phyloP scores from a whole-genome alignment of 2,888 invertebrate genomes.

The Nemapogon koenigi region DNA sequence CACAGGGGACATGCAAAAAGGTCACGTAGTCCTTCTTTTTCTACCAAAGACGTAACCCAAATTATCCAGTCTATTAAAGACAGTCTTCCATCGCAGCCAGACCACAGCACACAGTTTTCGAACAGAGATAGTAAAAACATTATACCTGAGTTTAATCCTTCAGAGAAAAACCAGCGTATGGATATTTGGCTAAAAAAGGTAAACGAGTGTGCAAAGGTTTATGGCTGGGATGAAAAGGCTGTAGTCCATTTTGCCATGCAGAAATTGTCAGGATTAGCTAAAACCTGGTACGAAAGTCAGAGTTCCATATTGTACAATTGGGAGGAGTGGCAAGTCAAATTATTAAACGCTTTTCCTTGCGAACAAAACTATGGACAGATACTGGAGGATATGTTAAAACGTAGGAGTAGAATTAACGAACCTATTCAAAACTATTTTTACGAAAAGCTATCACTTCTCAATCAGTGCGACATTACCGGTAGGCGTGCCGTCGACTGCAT shows the following conservation, averaged over 20 bases:
- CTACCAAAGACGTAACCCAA: constrained; percentile 11
- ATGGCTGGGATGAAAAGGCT: constrained; percentile 17
- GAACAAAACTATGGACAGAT: constrained; percentile 16
- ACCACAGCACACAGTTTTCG: not conserved
- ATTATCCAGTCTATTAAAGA: constrained; percentile 13
- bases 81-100: constrained; percentile 11
- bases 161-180: constrained; percentile 10
- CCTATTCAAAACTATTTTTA: constrained; percentile 14
- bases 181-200: constrained; percentile 12
- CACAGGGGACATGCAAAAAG: too few relatives aligned
- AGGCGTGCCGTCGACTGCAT: constrained; percentile 15
- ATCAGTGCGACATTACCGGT: constrained; percentile 14
- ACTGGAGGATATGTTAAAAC: constrained; percentile 16
- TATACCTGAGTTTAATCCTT: constrained; percentile 9
- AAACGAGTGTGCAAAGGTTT: constrained; percentile 15
- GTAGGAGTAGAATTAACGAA: constrained; percentile 12
- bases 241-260: constrained; percentile 18
- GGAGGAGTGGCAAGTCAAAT: constrained; percentile 19
- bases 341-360: constrained; percentile 16
- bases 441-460: constrained; percentile 14
- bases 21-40: constrained; percentile 13
- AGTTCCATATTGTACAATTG: constrained; percentile 14
- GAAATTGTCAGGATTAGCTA: constrained; percentile 20
- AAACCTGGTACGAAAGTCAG: constrained; percentile 17
- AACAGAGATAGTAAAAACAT: constrained; percentile 10